Percentiles rank a stretch among this genome's conserved stretches.
phyloP scores from a whole-genome alignment of 2,797 vertebrate species.

The Varecia variegata region DNA sequence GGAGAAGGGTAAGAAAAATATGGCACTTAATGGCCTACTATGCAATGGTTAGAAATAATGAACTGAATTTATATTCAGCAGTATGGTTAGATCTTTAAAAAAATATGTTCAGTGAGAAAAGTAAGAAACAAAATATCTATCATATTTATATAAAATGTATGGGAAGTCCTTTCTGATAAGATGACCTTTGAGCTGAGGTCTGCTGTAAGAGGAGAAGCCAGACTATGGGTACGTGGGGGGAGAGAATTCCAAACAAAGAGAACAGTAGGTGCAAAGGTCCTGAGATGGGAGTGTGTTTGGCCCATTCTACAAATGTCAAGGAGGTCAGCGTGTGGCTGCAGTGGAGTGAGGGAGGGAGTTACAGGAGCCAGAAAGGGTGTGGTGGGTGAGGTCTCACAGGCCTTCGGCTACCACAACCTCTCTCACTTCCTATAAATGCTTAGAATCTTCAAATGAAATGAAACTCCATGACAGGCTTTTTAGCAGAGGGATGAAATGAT shows the following conservation, averaged over 20 bases:
- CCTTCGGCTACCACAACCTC: not conserved
- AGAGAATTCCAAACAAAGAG: not conserved
- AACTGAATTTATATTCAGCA: not conserved
- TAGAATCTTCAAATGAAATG: not conserved
- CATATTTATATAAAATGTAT: not conserved
- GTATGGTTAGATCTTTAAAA: not conserved
- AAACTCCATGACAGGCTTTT: not conserved
- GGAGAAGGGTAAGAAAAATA: not conserved
- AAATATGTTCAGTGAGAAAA: not conserved
- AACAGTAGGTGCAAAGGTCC: not conserved
- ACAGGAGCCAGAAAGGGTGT: not conserved
- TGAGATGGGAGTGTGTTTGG: not conserved
- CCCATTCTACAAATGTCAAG: not conserved
- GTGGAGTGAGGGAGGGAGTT: not conserved
- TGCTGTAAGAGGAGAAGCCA: not conserved
- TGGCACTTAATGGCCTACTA: not conserved
- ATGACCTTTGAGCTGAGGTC: not conserved
- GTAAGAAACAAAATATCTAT: not conserved
- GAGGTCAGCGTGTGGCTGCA: not conserved
- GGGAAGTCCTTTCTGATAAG: not conserved
- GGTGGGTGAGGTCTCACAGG: not conserved
- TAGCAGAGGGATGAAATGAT: not conserved
- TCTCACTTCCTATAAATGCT: not conserved
- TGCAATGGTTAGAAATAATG: not conserved
- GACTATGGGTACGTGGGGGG: not conserved